Conservation (phyloP, 2,113 vertebrate species). For the Tinamus guttatus region DNA sequence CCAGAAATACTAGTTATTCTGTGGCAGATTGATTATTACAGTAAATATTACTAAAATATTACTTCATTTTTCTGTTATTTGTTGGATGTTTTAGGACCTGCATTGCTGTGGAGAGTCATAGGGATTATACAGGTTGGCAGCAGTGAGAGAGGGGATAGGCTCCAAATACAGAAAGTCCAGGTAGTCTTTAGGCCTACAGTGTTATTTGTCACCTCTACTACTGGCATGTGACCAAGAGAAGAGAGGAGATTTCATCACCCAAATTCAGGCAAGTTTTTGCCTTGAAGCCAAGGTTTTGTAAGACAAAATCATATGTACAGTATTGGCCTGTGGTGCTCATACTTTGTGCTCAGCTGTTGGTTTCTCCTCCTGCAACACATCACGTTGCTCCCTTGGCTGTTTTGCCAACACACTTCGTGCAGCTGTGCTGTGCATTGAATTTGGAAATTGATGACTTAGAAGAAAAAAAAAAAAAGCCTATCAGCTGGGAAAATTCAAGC, state of each 20-base stretch:
- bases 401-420: not conserved
- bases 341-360: not conserved
- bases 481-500: not conserved
- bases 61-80: not conserved
- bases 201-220: not conserved
- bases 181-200: not conserved
- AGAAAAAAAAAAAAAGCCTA: rapidly evolving
- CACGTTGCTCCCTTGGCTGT: not conserved
- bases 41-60: not conserved
- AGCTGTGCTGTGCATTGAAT: not conserved
- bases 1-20: not conserved
- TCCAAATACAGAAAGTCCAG: not conserved
- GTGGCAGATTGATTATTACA: not conserved
- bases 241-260: not conserved
- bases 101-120: not conserved
- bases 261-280: not conserved
- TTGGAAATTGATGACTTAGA: not conserved
- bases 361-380: not conserved
- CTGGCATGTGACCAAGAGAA: not conserved
- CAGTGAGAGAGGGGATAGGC: not conserved
- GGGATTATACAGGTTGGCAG: not conserved
- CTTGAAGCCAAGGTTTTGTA: not conserved
- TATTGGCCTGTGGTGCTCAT: not conserved
- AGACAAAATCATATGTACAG: not conserved
- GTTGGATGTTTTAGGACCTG: not conserved